A percentile compares a stretch with the other conserved stretches of the same genome.
Conservation (phyloP, 2,113 vertebrate genomes). For the Dromiciops gliroides region DNA sequence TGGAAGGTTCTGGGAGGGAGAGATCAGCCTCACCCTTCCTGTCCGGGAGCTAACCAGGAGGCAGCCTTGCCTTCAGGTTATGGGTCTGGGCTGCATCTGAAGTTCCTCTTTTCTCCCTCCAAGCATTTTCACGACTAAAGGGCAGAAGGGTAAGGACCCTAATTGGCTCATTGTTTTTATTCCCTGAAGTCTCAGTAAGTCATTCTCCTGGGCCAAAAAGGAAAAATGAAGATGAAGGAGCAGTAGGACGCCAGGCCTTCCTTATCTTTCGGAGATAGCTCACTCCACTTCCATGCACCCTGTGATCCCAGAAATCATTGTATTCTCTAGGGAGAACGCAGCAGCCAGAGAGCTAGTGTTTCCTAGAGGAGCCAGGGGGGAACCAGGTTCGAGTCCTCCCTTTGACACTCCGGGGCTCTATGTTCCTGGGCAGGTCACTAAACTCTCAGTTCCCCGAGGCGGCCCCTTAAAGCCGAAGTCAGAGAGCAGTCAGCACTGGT, state of each 20-base stretch:
- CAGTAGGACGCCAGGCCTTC: background rate
- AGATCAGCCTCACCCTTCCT: background rate
- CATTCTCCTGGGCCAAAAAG: background rate
- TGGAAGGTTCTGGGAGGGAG: background rate
- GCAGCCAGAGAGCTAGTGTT: background rate
- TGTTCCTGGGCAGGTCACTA: background rate
- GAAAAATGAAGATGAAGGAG: background rate
- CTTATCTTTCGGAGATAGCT: background rate
- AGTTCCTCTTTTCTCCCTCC: background rate
- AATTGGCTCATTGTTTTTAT: background rate
- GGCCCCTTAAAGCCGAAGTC: background rate
- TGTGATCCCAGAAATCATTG: background rate
- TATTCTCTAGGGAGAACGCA: background rate
- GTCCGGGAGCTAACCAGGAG: background rate
- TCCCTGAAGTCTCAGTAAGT: background rate
- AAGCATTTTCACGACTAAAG: background rate
- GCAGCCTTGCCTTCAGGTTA: background rate
- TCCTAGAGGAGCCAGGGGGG: background rate
- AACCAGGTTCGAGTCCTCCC: background rate
- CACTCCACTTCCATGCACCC: background rate
- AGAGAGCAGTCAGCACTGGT: background rate
- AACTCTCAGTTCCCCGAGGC: background rate
- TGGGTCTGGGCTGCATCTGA: background rate
- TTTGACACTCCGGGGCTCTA: background rate
- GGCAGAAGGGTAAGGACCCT: background rate